phyloP scores from a whole-genome alignment of 2,113 vertebrate species.

The Pristiophorus japonicus region DNA sequence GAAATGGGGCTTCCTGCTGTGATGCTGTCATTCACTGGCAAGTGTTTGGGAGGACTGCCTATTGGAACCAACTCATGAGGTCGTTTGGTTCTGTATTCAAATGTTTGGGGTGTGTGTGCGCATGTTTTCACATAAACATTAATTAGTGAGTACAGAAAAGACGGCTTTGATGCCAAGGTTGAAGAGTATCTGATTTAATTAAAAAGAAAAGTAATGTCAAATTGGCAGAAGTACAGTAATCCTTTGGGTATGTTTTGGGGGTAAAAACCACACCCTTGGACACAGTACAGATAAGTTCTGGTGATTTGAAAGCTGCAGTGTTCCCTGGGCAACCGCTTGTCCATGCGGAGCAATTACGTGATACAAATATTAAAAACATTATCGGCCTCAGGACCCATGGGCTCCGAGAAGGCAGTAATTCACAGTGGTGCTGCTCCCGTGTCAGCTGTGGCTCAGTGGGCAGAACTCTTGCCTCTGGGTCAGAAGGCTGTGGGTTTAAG shows the following conservation, averaged over 20 bases:
- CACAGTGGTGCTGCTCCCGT: background rate
- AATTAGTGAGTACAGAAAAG: background rate
- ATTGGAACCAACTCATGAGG: background rate
- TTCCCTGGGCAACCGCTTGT: background rate
- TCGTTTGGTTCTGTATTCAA: background rate
- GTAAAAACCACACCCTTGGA: background rate
- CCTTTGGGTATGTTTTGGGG: background rate
- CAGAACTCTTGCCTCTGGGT: background rate
- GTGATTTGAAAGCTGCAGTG: background rate
- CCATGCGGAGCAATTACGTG: background rate
- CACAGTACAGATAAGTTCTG: background rate
- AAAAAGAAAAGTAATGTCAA: background rate
- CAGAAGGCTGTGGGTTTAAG: background rate
- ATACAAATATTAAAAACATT: background rate
- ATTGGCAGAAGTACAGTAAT: background rate
- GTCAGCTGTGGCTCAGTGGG: background rate
- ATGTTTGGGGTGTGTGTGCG: background rate
- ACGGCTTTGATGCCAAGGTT: background rate
- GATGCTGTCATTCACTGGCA: background rate
- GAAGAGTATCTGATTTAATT: slow-evolving; percentile 15
- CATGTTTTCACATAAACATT: background rate
- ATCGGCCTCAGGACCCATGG: background rate
- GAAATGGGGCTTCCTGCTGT: background rate
- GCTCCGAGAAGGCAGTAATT: background rate
- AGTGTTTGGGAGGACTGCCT: background rate